phyloP scores from a whole-genome alignment of 2,797 vertebrate genomes.

The Distichodus sexfasciatus region DNA sequence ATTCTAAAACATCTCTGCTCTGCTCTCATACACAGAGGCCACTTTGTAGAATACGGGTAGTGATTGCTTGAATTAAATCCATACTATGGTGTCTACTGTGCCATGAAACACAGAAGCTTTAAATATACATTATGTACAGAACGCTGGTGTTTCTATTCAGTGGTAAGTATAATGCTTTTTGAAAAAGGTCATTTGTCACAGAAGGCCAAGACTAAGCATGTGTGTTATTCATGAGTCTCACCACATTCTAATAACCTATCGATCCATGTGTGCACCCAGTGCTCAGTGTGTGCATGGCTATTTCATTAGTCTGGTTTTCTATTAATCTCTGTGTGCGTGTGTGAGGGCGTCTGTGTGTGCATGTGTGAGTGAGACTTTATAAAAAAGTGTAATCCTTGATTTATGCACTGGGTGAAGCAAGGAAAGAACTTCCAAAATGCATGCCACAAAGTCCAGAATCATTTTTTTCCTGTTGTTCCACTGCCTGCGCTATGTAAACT shows the following conservation, averaged over 20 bases:
- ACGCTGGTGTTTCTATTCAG: neutral
- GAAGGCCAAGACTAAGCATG: slow-evolving; percentile 8
- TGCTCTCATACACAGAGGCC: neutral
- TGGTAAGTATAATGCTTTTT: slow-evolving; percentile 3
- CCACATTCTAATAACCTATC: slow-evolving; percentile 19
- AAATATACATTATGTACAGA: neutral
- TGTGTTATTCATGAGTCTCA: slow-evolving; percentile 30
- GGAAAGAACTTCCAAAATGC: too few relatives aligned
- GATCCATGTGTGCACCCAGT: neutral
- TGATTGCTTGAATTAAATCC: slow-evolving; percentile 7
- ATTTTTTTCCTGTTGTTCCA: too few relatives aligned
- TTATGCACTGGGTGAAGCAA: too few relatives aligned
- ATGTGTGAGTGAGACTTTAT: too few relatives aligned
- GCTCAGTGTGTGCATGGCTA: neutral
- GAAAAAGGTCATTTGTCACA: slow-evolving; percentile 17
- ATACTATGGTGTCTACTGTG: neutral
- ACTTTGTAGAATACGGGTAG: neutral
- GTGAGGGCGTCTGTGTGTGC: too few relatives aligned
- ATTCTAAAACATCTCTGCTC: neutral
- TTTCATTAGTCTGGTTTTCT: neutral
- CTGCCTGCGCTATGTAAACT: too few relatives aligned
- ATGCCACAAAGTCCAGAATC: too few relatives aligned
- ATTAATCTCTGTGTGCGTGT: too few relatives aligned
- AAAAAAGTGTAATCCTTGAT: too few relatives aligned
- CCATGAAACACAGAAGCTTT: neutral